Conservation (phyloP, 2,797 vertebrate species). For the Neosilurus hyrtlii region DNA sequence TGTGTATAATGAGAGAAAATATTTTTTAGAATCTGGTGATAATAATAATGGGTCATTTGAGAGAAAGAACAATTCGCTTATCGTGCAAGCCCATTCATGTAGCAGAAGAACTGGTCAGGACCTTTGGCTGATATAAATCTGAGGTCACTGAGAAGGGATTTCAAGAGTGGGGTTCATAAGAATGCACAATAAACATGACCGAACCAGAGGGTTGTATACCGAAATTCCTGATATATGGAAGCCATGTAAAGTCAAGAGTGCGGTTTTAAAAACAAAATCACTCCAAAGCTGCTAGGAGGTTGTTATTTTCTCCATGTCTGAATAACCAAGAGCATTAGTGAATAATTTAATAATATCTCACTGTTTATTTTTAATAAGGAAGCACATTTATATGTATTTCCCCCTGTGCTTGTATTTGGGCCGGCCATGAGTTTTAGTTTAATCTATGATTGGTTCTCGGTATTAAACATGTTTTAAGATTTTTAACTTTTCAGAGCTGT, state of each 20-base stretch:
- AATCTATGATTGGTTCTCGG: neutral
- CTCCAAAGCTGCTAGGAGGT: neutral
- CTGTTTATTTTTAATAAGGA: slow-evolving; percentile 46
- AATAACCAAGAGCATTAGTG: neutral
- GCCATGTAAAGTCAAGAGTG: neutral
- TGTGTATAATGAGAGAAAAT: neutral
- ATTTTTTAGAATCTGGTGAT: neutral
- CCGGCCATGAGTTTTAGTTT: neutral
- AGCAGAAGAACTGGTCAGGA: neutral
- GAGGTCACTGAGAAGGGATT: neutral
- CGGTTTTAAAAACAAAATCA: neutral
- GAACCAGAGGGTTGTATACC: neutral
- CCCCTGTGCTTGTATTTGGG: slow-evolving; percentile 2
- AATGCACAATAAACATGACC: neutral
- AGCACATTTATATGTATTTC: neutral
- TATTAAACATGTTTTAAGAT: neutral
- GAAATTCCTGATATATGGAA: neutral
- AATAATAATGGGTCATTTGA: neutral
- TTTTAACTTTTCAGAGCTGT: neutral
- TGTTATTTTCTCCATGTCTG: slow-evolving; percentile 27
- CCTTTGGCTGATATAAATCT: neutral
- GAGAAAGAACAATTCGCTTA: neutral
- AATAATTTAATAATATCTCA: slow-evolving; percentile 1
- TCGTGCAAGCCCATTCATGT: neutral
- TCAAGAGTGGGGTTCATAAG: neutral